These are phyloP conservation scores for Drosophila monieri DNA, from an alignment of 2,888 invertebrate genomes.

Conservation along the genomic window DNA sequence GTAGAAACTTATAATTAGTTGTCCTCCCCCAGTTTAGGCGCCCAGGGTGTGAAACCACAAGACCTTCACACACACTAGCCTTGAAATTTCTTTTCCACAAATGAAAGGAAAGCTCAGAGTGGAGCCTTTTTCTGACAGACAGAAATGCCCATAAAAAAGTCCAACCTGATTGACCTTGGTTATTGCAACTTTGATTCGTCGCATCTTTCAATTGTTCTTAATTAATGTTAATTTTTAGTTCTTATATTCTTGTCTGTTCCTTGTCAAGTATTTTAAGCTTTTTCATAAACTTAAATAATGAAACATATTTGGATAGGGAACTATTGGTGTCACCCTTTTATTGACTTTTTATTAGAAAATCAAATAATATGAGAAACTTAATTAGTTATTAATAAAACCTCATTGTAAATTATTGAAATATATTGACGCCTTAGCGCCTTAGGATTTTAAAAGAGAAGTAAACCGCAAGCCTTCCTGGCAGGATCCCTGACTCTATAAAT, in stretches of 20 bases:
- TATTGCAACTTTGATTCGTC: conserved; percentile 46
- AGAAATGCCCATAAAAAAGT: background rate
- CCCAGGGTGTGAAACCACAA: conserved; percentile 27
- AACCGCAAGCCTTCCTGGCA: conserved; percentile 45
- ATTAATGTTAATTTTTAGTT: conserved; percentile 65
- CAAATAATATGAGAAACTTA: background rate
- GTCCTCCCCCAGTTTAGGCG: background rate
- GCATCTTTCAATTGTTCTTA: conserved; percentile 63
- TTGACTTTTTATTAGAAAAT: too few species aligned
- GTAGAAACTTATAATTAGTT: too few species aligned
- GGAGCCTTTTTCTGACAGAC: background rate
- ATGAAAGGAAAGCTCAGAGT: background rate
- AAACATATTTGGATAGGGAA: background rate
- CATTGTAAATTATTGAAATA: conserved; percentile 12
- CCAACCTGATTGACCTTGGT: conserved; percentile 15
- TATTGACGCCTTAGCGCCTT: background rate
- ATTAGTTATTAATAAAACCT: background rate
- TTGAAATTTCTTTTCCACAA: background rate
- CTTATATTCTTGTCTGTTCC: conserved; percentile 23
- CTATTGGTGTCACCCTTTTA: background rate
- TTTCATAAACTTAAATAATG: background rate
- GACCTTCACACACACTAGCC: conserved; percentile 6
- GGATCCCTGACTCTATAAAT: conserved; percentile 45
- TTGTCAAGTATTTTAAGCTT: background rate
- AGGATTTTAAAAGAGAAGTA: background rate